Base-by-base conservation (phyloP, 2,888 invertebrate genomes). In the Caenorhabditis sulstoni region DNA sequence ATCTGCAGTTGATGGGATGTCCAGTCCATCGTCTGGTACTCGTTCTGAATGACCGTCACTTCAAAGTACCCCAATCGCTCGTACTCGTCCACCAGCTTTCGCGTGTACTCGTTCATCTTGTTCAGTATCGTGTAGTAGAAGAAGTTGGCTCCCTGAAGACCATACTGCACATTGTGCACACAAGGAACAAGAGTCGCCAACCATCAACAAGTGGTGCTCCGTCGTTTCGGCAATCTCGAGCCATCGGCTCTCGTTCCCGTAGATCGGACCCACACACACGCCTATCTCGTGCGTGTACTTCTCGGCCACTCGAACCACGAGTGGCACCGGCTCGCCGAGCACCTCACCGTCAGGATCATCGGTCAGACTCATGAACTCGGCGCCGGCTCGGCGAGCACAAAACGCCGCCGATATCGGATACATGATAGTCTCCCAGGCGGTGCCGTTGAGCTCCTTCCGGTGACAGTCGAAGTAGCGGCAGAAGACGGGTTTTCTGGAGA, bases 401-500 rank as follows among this genome's bases (percentile, higher is more conserved):
- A 41, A 53, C 5, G 53, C 65, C 8, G 53, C 39, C 4, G 50
- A 20, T 14, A 65, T 12, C 3, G 65, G 65, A 29, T 53, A 65
- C 39, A 65, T 44, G 8, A 65, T 14, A 1, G 65, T 22, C 12
- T 41, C 18, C 23, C n/a, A 65, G 23, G 29, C 39, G 29, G 65
- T 23, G 3, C 37, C 37, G 29, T 39, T 39, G 7, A 65, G n/a
- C 18, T 65, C 65, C 3, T 16, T 29, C 7, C 65, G 65, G 18
- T 65, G 41, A 14, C 65, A 65, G 41, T 65, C 65, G 29, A 20
- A 65, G 45, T 65, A 65, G 11, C 65, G 52, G 23, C 65, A 65
- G 45, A 22, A 50, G n/a, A 65, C 41, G 16, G 18, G 7, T 29
- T 52, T 52, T 7, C 65, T 65, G 45, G 37, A 22, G n/a, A n/a